Percentiles rank a stretch among this genome's conserved stretches.
Conservation (phyloP, 2,888 invertebrate genomes). For the Chloroclystis v-ata region DNA sequence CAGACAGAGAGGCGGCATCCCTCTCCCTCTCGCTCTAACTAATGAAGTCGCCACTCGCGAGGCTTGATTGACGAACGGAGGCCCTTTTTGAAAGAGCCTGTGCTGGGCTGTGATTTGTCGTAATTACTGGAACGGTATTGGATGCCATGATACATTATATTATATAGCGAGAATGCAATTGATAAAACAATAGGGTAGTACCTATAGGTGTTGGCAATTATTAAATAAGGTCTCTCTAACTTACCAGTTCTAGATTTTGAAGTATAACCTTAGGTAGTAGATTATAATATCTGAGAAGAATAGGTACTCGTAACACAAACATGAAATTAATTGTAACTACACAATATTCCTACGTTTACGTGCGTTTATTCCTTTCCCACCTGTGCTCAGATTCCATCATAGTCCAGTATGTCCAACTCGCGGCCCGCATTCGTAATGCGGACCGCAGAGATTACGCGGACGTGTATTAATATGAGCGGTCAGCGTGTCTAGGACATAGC, state of each 20-base stretch:
- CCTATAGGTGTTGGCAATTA: too few relatives aligned
- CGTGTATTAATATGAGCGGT: constrained; percentile 47
- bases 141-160: constrained; percentile 14
- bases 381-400: constrained; percentile 6
- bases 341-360: too few relatives aligned
- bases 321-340: background rate
- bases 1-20: too few relatives aligned
- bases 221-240: too few relatives aligned
- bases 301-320: too few relatives aligned
- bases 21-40: too few relatives aligned
- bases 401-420: constrained; percentile 30
- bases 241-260: too few relatives aligned
- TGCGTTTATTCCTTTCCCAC: background rate
- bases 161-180: background rate
- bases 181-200: background rate
- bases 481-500: constrained; percentile 22
- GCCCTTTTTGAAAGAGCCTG: too few relatives aligned
- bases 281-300: too few relatives aligned
- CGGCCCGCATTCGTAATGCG: constrained; percentile 60
- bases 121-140: constrained; percentile 48
- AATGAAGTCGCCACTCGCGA: too few relatives aligned
- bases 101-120: constrained; percentile 62
- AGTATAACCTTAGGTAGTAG: too few relatives aligned
- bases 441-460: constrained; percentile 64
- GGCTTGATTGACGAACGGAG: too few relatives aligned